These are phyloP conservation scores for Hirudo medicinalis DNA, from an alignment of 1,140 invertebrate genomes.

Conservation along the genomic window DNA sequence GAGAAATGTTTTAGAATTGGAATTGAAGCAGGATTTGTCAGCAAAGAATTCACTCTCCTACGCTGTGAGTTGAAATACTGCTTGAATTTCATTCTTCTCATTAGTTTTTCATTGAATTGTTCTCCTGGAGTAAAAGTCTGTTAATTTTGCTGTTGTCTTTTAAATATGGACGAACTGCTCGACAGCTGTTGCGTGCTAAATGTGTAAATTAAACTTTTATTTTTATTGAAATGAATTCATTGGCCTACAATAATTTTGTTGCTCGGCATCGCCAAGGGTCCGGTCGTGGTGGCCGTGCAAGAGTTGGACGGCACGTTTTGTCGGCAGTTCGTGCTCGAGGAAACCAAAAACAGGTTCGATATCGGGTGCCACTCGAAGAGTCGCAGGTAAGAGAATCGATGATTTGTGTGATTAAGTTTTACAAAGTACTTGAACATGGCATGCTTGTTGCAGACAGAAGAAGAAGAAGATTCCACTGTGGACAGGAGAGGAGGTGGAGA, in stretches of 20 bases:
- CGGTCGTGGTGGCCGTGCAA: slow-evolving; percentile 79
- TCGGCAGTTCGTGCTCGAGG: slow-evolving; percentile 84
- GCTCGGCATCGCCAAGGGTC: slow-evolving; percentile 48
- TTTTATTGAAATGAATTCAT: no score
- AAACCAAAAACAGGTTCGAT: slow-evolving; percentile 84
- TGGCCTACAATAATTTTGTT: no score
- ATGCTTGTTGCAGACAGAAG: slow-evolving; percentile 58
- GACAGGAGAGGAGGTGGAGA: slow-evolving; percentile 96
- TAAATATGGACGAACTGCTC: no score
- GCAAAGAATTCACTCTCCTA: slow-evolving; percentile 38
- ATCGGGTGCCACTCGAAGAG: slow-evolving; percentile 95
- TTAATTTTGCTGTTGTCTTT: no score
- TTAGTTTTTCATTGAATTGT: no score
- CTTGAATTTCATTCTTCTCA: no score
- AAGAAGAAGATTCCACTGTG: slow-evolving; percentile 97
- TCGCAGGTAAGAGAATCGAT: slow-evolving; percentile 31
- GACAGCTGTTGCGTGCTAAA: no score
- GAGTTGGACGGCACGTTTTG: slow-evolving; percentile 96
- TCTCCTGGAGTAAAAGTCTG: no score
- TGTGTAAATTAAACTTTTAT: no score
- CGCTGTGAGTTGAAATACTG: slow-evolving; percentile 27
- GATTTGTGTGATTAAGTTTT: no score
- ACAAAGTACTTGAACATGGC: no score
- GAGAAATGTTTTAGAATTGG: slow-evolving; percentile 88
- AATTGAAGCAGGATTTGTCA: slow-evolving; percentile 71